Percentiles rank a stretch among this genome's conserved stretches.
These are phyloP conservation scores for Volucella zonaria DNA, from an alignment of 2,888 invertebrate species.

Conservation along the genomic window DNA sequence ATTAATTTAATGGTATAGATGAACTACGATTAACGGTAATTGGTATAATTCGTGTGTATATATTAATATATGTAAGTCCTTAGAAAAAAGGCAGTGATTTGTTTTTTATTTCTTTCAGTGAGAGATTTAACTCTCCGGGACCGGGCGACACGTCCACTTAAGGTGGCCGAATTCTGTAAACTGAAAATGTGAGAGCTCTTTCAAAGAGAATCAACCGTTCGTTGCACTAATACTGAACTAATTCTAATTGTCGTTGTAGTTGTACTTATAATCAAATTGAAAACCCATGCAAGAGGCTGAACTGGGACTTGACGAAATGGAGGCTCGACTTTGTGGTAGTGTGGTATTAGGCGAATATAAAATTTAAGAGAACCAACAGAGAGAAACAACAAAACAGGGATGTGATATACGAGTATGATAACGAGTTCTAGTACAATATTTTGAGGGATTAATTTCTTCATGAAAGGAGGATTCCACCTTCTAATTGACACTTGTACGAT, in stretches of 20 bases:
- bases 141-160: slow-evolving; percentile 73
- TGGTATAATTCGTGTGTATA: slow-evolving; percentile 23
- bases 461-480: too few species aligned
- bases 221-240: slow-evolving; percentile 9
- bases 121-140: slow-evolving; percentile 71
- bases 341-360: background rate
- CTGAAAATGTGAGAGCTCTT: slow-evolving; percentile 63
- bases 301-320: slow-evolving; percentile 6
- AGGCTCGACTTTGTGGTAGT: slow-evolving; percentile 30
- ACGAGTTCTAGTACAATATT: too few species aligned
- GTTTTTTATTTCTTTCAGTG: slow-evolving; percentile 38
- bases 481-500: too few species aligned
- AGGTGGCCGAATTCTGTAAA: slow-evolving; percentile 74
- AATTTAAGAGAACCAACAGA: slow-evolving; percentile 33
- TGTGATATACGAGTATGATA: background rate
- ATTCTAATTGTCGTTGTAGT: background rate
- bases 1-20: slow-evolving; percentile 51
- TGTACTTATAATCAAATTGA: background rate
- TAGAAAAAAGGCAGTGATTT: slow-evolving; percentile 74
- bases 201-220: slow-evolving; percentile 48
- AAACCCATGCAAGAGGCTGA: background rate
- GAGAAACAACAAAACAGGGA: slow-evolving; percentile 26
- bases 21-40: slow-evolving; percentile 40
- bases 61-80: slow-evolving; percentile 66
- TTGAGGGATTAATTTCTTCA: too few species aligned